These are phyloP conservation scores for Drosophila phalerata DNA, from an alignment of 2,888 invertebrate species.

Conservation along the genomic window DNA sequence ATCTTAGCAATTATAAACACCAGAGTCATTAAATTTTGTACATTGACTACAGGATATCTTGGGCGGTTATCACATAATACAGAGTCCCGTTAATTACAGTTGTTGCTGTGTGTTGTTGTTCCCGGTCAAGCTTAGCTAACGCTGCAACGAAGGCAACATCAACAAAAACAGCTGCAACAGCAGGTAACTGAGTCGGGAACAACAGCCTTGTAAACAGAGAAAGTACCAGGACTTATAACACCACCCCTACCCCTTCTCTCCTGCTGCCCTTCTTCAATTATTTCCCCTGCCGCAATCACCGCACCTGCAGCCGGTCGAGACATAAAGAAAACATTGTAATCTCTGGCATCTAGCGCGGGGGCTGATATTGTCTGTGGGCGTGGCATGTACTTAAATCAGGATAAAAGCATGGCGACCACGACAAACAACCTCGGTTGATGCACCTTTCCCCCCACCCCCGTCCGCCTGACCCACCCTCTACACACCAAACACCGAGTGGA, in stretches of 20 bases:
- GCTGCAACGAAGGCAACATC: conserved; percentile 23
- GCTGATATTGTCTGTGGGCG: conserved; percentile 1
- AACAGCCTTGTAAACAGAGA: conserved; percentile 11
- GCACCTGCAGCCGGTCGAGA: not conserved
- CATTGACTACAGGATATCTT: not conserved
- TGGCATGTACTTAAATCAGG: conserved; percentile 32
- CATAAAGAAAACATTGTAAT: conserved; percentile 36
- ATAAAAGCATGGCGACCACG: conserved; percentile 33
- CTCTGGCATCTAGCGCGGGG: conserved; percentile 10
- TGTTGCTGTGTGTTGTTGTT: conserved; percentile 21
- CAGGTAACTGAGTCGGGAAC: not conserved
- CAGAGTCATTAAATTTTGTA: too few relatives aligned
- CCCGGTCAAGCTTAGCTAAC: conserved; percentile 30
- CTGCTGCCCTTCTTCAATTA: not conserved
- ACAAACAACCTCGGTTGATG: conserved; percentile 1
- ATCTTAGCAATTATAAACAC: too few relatives aligned
- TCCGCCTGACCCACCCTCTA: too few relatives aligned
- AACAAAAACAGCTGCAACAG: not conserved
- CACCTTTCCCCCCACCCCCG: not conserved
- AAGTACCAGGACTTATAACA: conserved; percentile 4
- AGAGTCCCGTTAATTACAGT: conserved; percentile 13
- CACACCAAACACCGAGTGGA: not conserved
- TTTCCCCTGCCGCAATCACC: not conserved
- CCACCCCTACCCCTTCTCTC: too few relatives aligned
- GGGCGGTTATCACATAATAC: not conserved